phyloP scores from a whole-genome alignment of 2,888 invertebrate species.

The Caenorhabditis panamensis region DNA sequence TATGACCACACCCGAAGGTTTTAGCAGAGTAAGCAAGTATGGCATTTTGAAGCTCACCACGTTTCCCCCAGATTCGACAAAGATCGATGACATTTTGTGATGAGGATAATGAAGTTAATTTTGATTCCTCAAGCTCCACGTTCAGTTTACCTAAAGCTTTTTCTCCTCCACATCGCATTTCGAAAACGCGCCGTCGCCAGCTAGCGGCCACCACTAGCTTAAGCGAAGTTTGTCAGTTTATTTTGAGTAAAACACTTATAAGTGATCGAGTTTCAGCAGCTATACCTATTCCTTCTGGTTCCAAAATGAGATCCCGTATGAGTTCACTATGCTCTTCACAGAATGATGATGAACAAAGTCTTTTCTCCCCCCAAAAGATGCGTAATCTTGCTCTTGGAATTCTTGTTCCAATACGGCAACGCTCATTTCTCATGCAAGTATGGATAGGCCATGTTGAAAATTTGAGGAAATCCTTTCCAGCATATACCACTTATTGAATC shows the following conservation, averaged over 20 bases:
- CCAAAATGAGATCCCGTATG: conserved; percentile 59
- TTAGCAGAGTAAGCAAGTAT: conserved; percentile 14
- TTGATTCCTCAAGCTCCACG: conserved; percentile 19
- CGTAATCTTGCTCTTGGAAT: conserved; percentile 63
- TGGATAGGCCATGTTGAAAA: too few species aligned
- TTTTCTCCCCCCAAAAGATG: neutral
- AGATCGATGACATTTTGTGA: conserved; percentile 37
- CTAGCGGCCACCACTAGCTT: conserved; percentile 71
- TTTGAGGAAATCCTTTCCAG: too few species aligned
- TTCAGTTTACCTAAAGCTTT: conserved; percentile 64
- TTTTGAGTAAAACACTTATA: neutral
- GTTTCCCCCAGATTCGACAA: conserved; percentile 19
- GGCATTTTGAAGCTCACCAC: neutral
- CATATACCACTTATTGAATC: conserved; percentile 78
- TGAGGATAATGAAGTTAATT: conserved; percentile 46
- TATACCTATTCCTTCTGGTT: conserved; percentile 22
- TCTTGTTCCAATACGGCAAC: conserved; percentile 41
- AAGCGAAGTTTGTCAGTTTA: conserved; percentile 68
- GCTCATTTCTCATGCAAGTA: conserved; percentile 63
- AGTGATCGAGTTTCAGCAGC: conserved; percentile 36
- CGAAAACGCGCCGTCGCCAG: conserved; percentile 66
- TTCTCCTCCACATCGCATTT: conserved; percentile 73
- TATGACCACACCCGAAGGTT: conserved; percentile 61
- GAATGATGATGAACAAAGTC: conserved; percentile 56
- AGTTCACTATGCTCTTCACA: conserved; percentile 59